These are phyloP conservation scores for Pterostichus madidus DNA, from an alignment of 2,888 invertebrate genomes.

Conservation along the genomic window DNA sequence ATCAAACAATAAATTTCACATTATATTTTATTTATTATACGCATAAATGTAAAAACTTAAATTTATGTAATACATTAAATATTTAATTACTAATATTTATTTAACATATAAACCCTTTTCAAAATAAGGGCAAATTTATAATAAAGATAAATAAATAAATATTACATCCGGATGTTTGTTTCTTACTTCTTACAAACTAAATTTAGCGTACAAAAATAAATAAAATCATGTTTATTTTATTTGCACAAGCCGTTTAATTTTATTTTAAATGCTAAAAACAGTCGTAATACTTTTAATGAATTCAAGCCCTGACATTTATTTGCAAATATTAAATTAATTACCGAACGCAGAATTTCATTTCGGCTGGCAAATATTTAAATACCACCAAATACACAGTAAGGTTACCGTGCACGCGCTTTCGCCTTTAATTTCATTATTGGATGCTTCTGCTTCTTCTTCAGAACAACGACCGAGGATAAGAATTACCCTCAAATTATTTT, in stretches of 20 bases:
- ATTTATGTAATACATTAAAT: constrained; percentile 32
- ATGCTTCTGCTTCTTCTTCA: not conserved
- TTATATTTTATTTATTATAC: constrained; percentile 44
- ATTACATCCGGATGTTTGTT: not conserved
- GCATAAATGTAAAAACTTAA: constrained; percentile 36
- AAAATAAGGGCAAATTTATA: not conserved
- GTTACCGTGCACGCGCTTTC: constrained; percentile 9
- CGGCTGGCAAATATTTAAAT: constrained; percentile 40
- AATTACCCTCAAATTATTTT: constrained; percentile 3
- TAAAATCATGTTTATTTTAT: not conserved
- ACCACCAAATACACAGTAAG: constrained; percentile 38
- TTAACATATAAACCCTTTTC: constrained; percentile 2
- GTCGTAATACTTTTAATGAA: constrained; percentile 40
- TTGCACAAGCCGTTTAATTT: not conserved
- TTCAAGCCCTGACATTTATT: constrained; percentile 34
- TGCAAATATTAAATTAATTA: constrained; percentile 54
- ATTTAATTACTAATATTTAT: constrained; percentile 18
- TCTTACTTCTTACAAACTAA: not conserved
- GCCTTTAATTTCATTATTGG: constrained; percentile 14
- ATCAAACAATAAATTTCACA: constrained; percentile 17
- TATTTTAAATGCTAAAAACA: constrained; percentile 42
- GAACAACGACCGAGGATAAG: not conserved
- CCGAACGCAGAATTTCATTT: constrained; percentile 37
- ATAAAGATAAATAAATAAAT: not conserved
- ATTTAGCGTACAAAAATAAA: not conserved